Evolutionary conservation across 2,888 invertebrate species (phyloP).

Genomic region (Malthinus seriepunctatus): DNA sequence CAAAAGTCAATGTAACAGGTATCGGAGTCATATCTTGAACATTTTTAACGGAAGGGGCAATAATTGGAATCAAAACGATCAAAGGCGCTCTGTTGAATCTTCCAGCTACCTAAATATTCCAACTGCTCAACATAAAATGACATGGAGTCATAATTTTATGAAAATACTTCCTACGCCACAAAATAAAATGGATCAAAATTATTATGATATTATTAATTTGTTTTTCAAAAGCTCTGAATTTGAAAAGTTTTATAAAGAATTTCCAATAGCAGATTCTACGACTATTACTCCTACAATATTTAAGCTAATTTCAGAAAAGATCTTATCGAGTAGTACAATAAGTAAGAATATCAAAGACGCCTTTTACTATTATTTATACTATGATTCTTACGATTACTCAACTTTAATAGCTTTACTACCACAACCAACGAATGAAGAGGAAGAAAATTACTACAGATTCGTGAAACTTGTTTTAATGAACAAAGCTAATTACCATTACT

Average conservation of each 20-base stretch:
- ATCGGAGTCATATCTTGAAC: too few relatives aligned
- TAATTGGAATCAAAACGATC: too few relatives aligned
- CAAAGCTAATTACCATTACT: slow-evolving; percentile 2
- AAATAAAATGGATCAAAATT: neutral
- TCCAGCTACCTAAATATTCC: too few relatives aligned
- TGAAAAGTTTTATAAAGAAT: neutral
- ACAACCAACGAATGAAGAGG: slow-evolving; percentile 14
- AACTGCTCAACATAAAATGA: too few relatives aligned
- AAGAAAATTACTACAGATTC: slow-evolving; percentile 8
- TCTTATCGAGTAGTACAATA: neutral
- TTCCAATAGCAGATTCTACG: neutral
- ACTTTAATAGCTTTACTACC: slow-evolving; percentile 14
- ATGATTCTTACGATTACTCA: neutral
- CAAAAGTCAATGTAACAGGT: too few relatives aligned
- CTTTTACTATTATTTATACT: slow-evolving; percentile 6
- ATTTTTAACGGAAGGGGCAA: too few relatives aligned
- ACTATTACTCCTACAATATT: neutral
- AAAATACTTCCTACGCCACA: slow-evolving; percentile 7
- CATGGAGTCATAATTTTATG: neutral
- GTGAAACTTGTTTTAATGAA: slow-evolving; percentile 15
- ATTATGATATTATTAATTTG: neutral
- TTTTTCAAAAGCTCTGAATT: slow-evolving; percentile 1
- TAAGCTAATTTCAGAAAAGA: neutral
- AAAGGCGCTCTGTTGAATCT: too few relatives aligned
- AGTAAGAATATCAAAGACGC: neutral